Evolutionary conservation across 1,140 invertebrate species (phyloP).

Genomic region (Pseudoatta argentina): DNA sequence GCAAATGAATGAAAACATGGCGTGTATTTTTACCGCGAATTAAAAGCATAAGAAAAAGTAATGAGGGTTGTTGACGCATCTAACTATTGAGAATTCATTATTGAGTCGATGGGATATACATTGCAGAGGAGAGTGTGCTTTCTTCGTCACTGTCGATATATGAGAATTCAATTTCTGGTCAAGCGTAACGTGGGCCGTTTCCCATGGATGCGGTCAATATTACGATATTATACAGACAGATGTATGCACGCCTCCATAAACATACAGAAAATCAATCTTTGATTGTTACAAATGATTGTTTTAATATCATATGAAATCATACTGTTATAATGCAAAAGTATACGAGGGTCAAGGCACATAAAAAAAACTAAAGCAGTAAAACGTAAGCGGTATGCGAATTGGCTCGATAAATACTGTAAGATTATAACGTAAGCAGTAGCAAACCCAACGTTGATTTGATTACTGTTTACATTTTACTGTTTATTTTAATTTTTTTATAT

Average conservation of each 20-base stretch:
- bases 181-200: slow-evolving; percentile 27
- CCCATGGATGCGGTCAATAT: neutral
- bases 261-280: neutral
- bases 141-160: slow-evolving; percentile 55
- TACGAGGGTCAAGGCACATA: too few relatives aligned
- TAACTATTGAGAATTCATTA: slow-evolving; percentile 26
- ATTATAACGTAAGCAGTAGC: too few relatives aligned
- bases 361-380: too few relatives aligned
- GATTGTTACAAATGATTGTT: slow-evolving; percentile 13
- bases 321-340: neutral
- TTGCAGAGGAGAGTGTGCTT: slow-evolving; percentile 13
- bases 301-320: neutral
- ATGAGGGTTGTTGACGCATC: neutral
- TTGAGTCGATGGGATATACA: neutral
- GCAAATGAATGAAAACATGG: slow-evolving; percentile 16
- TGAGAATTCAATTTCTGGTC: slow-evolving; percentile 60
- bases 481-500: too few relatives aligned
- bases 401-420: too few relatives aligned
- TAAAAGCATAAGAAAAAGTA: slow-evolving; percentile 28
- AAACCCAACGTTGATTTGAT: too few relatives aligned
- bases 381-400: too few relatives aligned
- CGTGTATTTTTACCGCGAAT: neutral
- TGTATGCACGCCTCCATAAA: neutral
- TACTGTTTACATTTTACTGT: too few relatives aligned
- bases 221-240: neutral